A percentile compares a stretch with the other conserved stretches of the same genome.
phyloP scores from a whole-genome alignment of 2,888 invertebrate species.

The Pyralis farinalis region DNA sequence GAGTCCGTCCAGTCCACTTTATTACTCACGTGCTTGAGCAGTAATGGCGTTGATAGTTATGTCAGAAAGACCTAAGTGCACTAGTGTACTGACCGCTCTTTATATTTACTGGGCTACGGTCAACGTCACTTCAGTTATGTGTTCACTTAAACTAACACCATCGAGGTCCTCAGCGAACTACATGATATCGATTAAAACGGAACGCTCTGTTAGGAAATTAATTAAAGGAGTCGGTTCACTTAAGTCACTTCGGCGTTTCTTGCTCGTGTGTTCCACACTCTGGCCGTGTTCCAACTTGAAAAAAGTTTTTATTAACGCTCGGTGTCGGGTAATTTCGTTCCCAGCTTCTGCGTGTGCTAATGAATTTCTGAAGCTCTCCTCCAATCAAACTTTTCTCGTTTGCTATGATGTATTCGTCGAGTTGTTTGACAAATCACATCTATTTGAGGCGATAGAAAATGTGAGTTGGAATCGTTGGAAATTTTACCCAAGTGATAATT shows the following conservation, averaged over 20 bases:
- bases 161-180: too few species aligned
- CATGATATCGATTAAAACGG: not conserved
- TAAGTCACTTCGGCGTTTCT: constrained; percentile 24
- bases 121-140: not conserved
- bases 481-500: too few species aligned
- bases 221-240: constrained; percentile 29
- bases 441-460: too few species aligned
- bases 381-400: constrained; percentile 76
- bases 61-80: too few species aligned
- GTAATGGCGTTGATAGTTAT: too few species aligned
- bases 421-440: constrained; percentile 31
- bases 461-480: too few species aligned
- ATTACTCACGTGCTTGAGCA: too few species aligned
- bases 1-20: too few species aligned
- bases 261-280: constrained; percentile 15
- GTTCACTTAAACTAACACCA: too few species aligned
- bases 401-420: constrained; percentile 50
- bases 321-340: constrained; percentile 44
- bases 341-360: constrained; percentile 19
- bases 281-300: constrained; percentile 30
- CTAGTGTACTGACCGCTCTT: too few species aligned
- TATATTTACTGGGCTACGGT: too few species aligned
- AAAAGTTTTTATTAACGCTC: constrained; percentile 47
- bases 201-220: constrained; percentile 26
- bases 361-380: constrained; percentile 23